Evolutionary conservation across 2,888 invertebrate genomes (phyloP).

Genomic region (Lithophane leautieri): DNA sequence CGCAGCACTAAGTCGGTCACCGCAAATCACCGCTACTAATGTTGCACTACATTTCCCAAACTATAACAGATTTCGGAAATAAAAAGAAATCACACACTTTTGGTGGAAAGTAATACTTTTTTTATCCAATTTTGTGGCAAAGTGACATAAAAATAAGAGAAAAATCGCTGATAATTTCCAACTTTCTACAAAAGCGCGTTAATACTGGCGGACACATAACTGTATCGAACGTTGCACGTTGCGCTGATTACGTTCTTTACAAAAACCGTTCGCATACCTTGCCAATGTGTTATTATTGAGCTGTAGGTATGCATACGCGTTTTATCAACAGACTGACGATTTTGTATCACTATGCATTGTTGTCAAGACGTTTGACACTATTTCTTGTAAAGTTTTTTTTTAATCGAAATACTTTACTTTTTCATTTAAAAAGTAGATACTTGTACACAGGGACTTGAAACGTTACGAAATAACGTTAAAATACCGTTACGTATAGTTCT

Average conservation of each 20-base stretch:
- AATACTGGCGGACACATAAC: constrained; percentile 73
- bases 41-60: constrained; percentile 56
- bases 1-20: constrained; percentile 53
- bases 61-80: constrained; percentile 51
- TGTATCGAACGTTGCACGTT: constrained; percentile 75
- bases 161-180: constrained; percentile 55
- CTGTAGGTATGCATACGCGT: constrained; percentile 30
- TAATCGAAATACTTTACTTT: not conserved
- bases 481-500: too few species aligned
- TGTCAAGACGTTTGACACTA: constrained; percentile 5
- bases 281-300: constrained; percentile 63
- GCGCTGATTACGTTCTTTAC: constrained; percentile 74
- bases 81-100: constrained; percentile 64
- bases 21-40: constrained; percentile 61
- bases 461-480: too few species aligned
- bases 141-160: constrained; percentile 55
- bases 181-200: constrained; percentile 69
- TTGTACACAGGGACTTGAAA: too few species aligned
- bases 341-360: constrained; percentile 11
- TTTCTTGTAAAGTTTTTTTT: too few species aligned
- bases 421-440: not conserved
- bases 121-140: constrained; percentile 61
- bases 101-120: constrained; percentile 57
- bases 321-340: constrained; percentile 16
- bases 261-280: constrained; percentile 75